Evolutionary conservation across 2,797 vertebrate species (phyloP).

Genomic region (Sebastes reedi): DNA sequence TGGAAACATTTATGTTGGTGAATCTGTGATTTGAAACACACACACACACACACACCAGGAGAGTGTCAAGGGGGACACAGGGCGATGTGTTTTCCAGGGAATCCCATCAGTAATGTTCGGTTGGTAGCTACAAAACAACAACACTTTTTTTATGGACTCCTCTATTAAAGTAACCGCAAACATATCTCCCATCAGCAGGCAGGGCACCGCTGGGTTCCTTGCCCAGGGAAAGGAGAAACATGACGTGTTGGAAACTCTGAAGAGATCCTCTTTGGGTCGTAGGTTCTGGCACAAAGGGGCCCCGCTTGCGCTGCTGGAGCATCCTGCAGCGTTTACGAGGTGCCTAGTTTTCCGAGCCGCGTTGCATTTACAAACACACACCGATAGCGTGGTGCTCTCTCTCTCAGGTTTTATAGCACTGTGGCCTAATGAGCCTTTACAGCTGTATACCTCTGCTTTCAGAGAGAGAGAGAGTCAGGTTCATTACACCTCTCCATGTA

Average conservation of each 20-base stretch:
- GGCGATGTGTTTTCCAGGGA: constrained; percentile 64
- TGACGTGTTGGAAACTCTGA: constrained; percentile 79
- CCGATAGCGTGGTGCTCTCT: constrained; percentile 2
- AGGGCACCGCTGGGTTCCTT: constrained; percentile 41
- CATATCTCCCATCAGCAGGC: constrained; percentile 54
- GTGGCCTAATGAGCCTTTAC: constrained; percentile 35
- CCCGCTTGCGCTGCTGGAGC: constrained; percentile 23
- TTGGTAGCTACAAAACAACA: constrained; percentile 64
- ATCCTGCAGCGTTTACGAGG: constrained; percentile 70
- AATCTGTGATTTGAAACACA: constrained; percentile 23
- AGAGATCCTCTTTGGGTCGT: constrained; percentile 54
- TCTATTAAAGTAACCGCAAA: constrained; percentile 72
- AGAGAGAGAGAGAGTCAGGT: neutral
- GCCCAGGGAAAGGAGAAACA: constrained; percentile 69
- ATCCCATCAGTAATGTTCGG: constrained; percentile 55
- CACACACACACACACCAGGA: neutral
- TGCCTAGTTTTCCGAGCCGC: constrained; percentile 4
- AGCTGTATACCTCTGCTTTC: constrained; percentile 19
- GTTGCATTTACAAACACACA: constrained; percentile 5
- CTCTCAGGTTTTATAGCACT: constrained; percentile 37
- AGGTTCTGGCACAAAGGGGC: constrained; percentile 46
- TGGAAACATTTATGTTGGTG: constrained; percentile 2
- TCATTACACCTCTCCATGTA: neutral
- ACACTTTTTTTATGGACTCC: constrained; percentile 55
- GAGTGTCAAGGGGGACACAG: constrained; percentile 6